Evolutionary conservation across 2,797 vertebrate species (phyloP), one percentile per base, ranked within the genome.

Genomic region (Sarcophilus harrisii): DNA sequence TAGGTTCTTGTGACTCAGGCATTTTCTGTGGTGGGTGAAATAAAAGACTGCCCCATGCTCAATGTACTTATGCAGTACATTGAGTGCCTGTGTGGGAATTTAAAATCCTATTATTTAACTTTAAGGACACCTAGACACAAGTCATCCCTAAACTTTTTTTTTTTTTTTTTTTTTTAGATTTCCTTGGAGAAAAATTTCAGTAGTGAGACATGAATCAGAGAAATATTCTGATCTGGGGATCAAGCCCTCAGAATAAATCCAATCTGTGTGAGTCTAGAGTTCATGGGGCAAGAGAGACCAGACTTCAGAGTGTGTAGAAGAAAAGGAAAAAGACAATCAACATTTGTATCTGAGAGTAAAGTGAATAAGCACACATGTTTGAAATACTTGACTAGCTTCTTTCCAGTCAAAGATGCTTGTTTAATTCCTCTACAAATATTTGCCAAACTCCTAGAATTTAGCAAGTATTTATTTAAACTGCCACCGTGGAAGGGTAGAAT

Each of bases 351-450:
- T 45, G 73, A 87, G 73, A 66, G 93, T 3, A 45, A 91, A 3
- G 5, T 13, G 90, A 95, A 95, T 93, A 93, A 92, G 91, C 38
- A 1, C 16, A n/a, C 45, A 62, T 9, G 9, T 87, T 87, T 45
- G 73, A 87, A 87, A 87, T 45, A 87, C 73, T 92, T 38, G 94
- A 91, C 49, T 66, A 58, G 93, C 95, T 92, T 94, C 24, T 1
- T 62, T 54, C 52, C 49, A 5, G 21, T 93, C 58, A 57, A 58
- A 92, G 89, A 90, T 14, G 54, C 92, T 91, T 87, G 21, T 66
- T 92, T 92, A 30, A 58, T 93, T 95, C 90, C 38, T 97, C 96
- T 93, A 95, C 91, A 97, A 96, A 89, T 91, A 92, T 92, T 96
- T 96, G 59, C 1, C 8, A 81, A 92, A 94, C 11, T 1, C 87